Evolutionary conservation across 2,113 vertebrate genomes (phyloP).

Genomic region (Cavia porcellus): DNA sequence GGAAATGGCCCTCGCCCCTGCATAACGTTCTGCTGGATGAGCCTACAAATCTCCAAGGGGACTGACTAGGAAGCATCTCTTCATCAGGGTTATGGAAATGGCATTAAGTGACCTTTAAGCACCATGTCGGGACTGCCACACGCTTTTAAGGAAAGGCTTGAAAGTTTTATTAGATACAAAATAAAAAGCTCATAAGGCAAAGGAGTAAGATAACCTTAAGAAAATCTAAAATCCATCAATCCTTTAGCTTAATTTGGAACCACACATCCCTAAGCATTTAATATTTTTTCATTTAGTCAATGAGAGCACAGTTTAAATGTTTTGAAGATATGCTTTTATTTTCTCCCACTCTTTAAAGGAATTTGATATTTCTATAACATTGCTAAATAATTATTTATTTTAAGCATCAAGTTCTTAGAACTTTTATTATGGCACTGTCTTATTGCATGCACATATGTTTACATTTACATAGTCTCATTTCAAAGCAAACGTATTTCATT

Average conservation of each 20-base stretch:
- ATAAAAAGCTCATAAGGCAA: neutral
- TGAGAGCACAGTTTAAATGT: neutral
- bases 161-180: neutral
- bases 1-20: neutral
- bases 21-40: neutral
- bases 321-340: neutral
- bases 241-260: neutral
- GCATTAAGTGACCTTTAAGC: neutral
- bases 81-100: neutral
- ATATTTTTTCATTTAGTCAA: neutral
- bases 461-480: neutral
- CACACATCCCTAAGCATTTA: neutral
- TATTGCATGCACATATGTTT: neutral
- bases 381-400: slow-evolving; percentile 60
- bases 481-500: slow-evolving; percentile 77
- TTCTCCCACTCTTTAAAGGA: neutral
- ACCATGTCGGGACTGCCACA: neutral
- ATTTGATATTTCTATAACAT: slow-evolving; percentile 31
- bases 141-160: neutral
- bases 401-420: slow-evolving; percentile 57
- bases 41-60: neutral
- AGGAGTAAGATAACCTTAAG: neutral
- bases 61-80: neutral
- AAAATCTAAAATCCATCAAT: slow-evolving; percentile 21
- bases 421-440: neutral